Evolutionary conservation across 2,797 vertebrate species (phyloP).

Genomic region (Calcarius lapponicus): DNA sequence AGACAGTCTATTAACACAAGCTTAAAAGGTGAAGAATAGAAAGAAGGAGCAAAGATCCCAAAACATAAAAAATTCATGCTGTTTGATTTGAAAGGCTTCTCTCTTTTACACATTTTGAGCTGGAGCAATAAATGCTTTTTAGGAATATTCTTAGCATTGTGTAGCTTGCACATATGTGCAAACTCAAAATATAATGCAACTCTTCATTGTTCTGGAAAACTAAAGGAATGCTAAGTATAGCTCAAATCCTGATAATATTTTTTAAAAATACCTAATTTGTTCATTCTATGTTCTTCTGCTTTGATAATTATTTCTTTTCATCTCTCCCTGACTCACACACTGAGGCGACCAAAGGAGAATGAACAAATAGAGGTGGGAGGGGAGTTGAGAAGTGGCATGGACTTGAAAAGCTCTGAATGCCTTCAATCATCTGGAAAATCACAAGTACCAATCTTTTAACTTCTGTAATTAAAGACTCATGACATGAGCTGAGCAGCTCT

Average conservation of each 20-base stretch:
- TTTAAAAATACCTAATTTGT: slow-evolving; percentile 24
- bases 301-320: slow-evolving; percentile 67
- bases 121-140: slow-evolving; percentile 21
- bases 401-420: slow-evolving; percentile 61
- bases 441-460: slow-evolving; percentile 47
- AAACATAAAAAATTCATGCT: slow-evolving; percentile 1
- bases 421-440: slow-evolving; percentile 67
- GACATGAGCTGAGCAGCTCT: neutral
- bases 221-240: slow-evolving; percentile 35
- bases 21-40: neutral
- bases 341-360: slow-evolving; percentile 47
- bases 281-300: slow-evolving; percentile 46
- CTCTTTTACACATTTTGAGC: neutral
- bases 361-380: slow-evolving; percentile 60
- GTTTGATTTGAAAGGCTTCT: slow-evolving; percentile 16
- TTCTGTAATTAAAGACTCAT: slow-evolving; percentile 39
- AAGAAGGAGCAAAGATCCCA: neutral
- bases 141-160: slow-evolving; percentile 34
- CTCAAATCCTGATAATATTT: slow-evolving; percentile 28
- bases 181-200: neutral
- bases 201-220: neutral
- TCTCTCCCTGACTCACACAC: slow-evolving; percentile 58
- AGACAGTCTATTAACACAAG: neutral
- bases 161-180: neutral
- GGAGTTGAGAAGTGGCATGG: slow-evolving; percentile 24